Conservation (phyloP, 2,113 vertebrate genomes). For the Cercocebus atys region DNA sequence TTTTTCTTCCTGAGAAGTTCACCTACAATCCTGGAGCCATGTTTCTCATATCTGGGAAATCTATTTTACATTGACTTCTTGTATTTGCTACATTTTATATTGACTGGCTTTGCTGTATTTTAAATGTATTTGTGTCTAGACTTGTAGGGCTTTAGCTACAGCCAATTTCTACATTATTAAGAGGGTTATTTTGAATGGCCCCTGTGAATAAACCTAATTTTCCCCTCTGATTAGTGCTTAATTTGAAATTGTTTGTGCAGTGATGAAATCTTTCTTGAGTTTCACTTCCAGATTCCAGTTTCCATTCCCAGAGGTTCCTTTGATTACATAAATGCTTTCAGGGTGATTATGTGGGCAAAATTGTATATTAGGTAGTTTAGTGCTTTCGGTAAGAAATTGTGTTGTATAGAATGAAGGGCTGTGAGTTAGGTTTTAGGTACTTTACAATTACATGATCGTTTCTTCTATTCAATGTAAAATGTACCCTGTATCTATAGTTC, state of each 20-base stretch:
- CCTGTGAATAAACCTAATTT: conserved; percentile 81
- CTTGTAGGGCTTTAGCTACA: conserved; percentile 69
- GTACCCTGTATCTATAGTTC: not conserved
- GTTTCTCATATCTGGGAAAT: conserved; percentile 72
- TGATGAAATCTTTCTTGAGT: conserved; percentile 79
- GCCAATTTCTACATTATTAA: conserved; percentile 77
- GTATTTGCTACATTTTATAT: conserved; percentile 74
- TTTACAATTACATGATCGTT: conserved; percentile 17
- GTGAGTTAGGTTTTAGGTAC: conserved; percentile 30
- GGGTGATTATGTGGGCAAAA: conserved; percentile 75
- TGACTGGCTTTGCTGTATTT: conserved; percentile 73
- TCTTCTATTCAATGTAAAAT: not conserved
- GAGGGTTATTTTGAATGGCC: conserved; percentile 77
- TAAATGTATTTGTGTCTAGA: conserved; percentile 79
- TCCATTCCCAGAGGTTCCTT: conserved; percentile 73
- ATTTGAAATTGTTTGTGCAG: conserved; percentile 79
- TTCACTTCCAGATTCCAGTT: conserved; percentile 72
- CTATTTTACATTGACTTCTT: conserved; percentile 76
- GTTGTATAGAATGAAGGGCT: conserved; percentile 41
- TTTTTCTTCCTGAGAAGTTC: not conserved
- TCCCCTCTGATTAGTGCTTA: conserved; percentile 79
- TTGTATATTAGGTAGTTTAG: conserved; percentile 69
- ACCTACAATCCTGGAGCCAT: conserved; percentile 52
- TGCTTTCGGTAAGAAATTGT: conserved; percentile 58
- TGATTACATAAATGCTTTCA: conserved; percentile 78